Conservation (phyloP, 2,797 vertebrate genomes). For the Aldrovandia affinis region DNA sequence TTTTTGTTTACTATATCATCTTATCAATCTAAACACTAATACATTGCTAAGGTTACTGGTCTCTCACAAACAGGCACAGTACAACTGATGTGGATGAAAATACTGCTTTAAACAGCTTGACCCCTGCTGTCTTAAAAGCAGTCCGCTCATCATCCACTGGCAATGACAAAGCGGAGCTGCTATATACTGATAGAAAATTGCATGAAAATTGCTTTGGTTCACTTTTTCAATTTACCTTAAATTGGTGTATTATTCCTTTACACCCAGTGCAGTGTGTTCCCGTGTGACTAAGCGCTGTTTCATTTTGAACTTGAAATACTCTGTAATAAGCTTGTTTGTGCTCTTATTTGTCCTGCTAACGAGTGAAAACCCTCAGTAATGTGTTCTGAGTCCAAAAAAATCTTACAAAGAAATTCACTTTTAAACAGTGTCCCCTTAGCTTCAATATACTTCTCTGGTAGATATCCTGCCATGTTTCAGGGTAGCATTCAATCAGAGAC, state of each 20-base stretch:
- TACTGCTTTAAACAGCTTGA: not conserved
- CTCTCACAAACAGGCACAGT: not conserved
- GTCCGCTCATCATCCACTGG: not conserved
- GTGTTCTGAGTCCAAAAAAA: not conserved
- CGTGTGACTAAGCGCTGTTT: not conserved
- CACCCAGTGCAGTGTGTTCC: not conserved
- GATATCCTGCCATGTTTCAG: no score
- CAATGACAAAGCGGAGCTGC: not conserved
- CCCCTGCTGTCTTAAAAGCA: not conserved
- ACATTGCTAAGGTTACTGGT: not conserved
- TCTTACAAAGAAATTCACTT: not conserved
- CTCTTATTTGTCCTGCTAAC: not conserved
- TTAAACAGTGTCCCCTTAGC: not conserved
- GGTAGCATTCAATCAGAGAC: no score
- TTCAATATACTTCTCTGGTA: not conserved
- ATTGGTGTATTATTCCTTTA: not conserved
- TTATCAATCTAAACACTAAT: not conserved
- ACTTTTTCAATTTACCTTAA: not conserved
- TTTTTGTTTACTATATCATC: not conserved
- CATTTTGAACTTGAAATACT: not conserved
- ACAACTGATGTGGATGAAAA: not conserved
- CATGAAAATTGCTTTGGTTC: not conserved
- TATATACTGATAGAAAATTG: not conserved
- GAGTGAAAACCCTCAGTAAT: not conserved
- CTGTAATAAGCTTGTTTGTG: not conserved